A percentile compares a stretch with the other conserved stretches of the same genome.
phyloP scores from a whole-genome alignment of 2,797 vertebrate genomes.

The Bryconaethiops microstoma region DNA sequence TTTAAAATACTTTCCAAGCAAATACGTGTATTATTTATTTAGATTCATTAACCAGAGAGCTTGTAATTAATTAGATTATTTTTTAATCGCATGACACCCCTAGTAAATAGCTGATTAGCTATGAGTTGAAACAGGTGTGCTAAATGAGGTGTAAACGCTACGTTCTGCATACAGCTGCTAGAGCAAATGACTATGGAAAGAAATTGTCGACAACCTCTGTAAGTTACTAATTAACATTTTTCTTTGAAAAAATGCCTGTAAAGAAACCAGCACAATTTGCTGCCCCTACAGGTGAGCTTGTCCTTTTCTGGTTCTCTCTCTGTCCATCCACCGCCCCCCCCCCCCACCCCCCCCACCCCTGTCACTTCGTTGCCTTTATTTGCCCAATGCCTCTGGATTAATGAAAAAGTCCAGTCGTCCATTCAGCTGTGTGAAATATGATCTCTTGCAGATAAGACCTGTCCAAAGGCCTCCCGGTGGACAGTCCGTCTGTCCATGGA shows the following conservation, averaged over 20 bases:
- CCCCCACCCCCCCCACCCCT: not conserved
- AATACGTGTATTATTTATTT: too few species aligned
- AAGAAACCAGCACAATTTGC: not conserved
- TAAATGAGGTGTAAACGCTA: not conserved
- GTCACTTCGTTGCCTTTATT: constrained; percentile 52
- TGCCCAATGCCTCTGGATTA: constrained; percentile 61
- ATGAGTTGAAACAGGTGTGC: not conserved
- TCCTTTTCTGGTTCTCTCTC: not conserved
- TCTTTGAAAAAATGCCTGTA: too few species aligned
- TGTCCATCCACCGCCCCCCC: not conserved
- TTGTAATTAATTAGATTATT: too few species aligned
- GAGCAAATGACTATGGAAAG: too few species aligned
- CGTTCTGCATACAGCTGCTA: not conserved
- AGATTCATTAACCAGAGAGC: too few species aligned
- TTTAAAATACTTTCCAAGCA: too few species aligned
- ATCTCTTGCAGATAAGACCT: constrained; percentile 18
- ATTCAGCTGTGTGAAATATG: constrained; percentile 65
- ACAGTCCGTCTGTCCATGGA: not conserved
- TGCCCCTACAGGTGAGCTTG: not conserved
- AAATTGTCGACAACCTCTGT: too few species aligned
- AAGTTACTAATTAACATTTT: too few species aligned
- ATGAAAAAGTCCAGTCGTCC: constrained; percentile 62
- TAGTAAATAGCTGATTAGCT: not conserved
- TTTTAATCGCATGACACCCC: too few species aligned
- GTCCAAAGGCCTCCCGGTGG: not conserved